Evolutionary conservation across 2,888 invertebrate species (phyloP), one percentile per base, ranked within the genome.

Genomic region (Plusia festucae): DNA sequence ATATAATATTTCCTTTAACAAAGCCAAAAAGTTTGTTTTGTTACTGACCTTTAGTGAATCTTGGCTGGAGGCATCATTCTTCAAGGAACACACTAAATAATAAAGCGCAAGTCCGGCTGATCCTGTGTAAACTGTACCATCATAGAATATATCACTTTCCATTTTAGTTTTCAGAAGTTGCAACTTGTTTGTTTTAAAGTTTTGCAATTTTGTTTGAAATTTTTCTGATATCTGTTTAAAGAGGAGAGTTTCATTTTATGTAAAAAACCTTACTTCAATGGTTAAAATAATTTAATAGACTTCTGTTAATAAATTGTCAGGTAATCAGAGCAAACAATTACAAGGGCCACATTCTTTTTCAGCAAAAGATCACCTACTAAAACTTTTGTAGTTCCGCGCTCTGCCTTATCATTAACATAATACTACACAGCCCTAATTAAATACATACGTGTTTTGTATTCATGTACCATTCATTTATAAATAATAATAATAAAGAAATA

Each of bases 41-140:
- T 66, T 30, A 65, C 66, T 20, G 69, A 92, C 93, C 89, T 88
- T 86, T 24, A 93, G 76, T 46, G 70, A 62, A 30, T 90, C 88
- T 65, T 76, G 27, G 53, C 66, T 79, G 40, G 40, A 40, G 40
- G 74, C 68, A 63, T 86, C 82, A 78, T 85, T 85, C 67, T 85
- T 88, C 13, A 85, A 64, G 16, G 86, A 93, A 76, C 93, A 88
- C 74, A 96, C 94, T 61, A 97, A 93, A 85, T 96, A 96, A 73
- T 96, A 93, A 46, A 97, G 90, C 40, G 97, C 97, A 68, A 97
- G 93, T 40, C 98, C 98, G 73, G 97, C 90, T 62, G 96, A 96
- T 40, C 98, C 98, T 9, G 98, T 98, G 81, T 98, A 98, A 0
- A 98, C 95, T 5, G 97, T 96, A 78, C 93, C 94, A 91, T 97